These are phyloP conservation scores for Mesocricetus auratus DNA, from an alignment of 2,113 vertebrate genomes.

Conservation along the genomic window DNA sequence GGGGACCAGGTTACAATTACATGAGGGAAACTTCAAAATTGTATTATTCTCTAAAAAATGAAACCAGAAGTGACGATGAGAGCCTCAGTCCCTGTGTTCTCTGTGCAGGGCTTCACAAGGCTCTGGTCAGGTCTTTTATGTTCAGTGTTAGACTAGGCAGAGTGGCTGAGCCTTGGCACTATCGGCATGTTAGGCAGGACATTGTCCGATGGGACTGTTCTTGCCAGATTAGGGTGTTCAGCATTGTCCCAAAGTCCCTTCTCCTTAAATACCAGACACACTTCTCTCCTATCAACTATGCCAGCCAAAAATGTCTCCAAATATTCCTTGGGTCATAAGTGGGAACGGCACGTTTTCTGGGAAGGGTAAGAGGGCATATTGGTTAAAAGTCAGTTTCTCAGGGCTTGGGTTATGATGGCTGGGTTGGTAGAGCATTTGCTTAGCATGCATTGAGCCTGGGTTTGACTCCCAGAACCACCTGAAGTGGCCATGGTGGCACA, in stretches of 20 bases:
- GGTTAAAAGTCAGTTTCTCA: background rate
- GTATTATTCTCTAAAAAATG: conserved; percentile 47
- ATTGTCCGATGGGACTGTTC: background rate
- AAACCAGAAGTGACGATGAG: background rate
- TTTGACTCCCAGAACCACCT: background rate
- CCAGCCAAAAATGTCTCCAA: background rate
- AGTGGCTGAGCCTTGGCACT: background rate
- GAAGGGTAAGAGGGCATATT: background rate
- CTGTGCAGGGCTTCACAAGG: background rate
- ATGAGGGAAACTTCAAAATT: conserved; percentile 4
- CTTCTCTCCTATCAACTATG: no score
- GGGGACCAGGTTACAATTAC: background rate
- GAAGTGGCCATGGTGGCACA: background rate
- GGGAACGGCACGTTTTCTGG: background rate
- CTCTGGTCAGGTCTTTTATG: background rate
- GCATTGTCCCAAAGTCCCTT: background rate
- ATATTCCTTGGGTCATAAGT: background rate
- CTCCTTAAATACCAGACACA: background rate
- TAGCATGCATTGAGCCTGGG: background rate
- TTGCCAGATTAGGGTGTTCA: background rate
- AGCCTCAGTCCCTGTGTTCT: background rate
- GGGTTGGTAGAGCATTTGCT: no score
- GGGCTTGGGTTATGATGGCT: background rate
- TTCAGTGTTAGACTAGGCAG: background rate
- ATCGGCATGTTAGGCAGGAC: background rate